A percentile compares a stretch with the other conserved stretches of the same genome.
These are phyloP conservation scores for Pangasianodon hypophthalmus DNA, from an alignment of 2,113 vertebrate genomes.

Conservation along the genomic window DNA sequence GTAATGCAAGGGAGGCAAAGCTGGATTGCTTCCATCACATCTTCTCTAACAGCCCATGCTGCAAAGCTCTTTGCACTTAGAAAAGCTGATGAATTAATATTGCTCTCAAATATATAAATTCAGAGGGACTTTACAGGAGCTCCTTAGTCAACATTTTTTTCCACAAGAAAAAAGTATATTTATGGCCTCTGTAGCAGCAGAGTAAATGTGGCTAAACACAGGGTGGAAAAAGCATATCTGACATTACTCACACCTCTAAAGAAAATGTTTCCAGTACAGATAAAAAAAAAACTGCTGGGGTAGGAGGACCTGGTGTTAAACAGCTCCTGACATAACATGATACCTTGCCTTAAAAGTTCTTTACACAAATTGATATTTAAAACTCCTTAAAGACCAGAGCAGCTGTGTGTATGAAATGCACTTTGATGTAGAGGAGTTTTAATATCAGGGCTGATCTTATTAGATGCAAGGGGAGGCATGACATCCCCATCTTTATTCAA, in stretches of 20 bases:
- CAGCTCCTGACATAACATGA: conserved; percentile 34
- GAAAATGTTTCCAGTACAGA: neutral
- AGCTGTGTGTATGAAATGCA: conserved; percentile 27
- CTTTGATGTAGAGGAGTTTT: conserved; percentile 47
- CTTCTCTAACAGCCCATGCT: conserved; percentile 49
- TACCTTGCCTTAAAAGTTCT: conserved; percentile 20
- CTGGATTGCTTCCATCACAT: conserved; percentile 52
- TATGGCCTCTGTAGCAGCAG: neutral
- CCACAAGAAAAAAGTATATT: neutral
- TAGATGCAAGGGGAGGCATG: conserved; percentile 44
- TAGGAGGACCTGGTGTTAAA: conserved; percentile 20
- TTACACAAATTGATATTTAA: conserved; percentile 32
- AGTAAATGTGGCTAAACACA: neutral
- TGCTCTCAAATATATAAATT: conserved; percentile 5
- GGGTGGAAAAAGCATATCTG: neutral
- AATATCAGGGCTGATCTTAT: conserved; percentile 47
- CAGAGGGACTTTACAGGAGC: neutral
- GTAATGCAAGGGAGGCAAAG: conserved; percentile 43
- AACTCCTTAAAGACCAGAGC: conserved; percentile 24
- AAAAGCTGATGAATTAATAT: conserved; percentile 39
- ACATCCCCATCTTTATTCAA: conserved; percentile 48
- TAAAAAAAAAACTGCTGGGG: neutral
- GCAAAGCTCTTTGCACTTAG: conserved; percentile 48
- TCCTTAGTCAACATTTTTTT: conserved; percentile 21
- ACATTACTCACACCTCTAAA: conserved; percentile 23